Base-by-base conservation (phyloP, 23 tunicate genomes). In the Ciona savignyi region DNA sequence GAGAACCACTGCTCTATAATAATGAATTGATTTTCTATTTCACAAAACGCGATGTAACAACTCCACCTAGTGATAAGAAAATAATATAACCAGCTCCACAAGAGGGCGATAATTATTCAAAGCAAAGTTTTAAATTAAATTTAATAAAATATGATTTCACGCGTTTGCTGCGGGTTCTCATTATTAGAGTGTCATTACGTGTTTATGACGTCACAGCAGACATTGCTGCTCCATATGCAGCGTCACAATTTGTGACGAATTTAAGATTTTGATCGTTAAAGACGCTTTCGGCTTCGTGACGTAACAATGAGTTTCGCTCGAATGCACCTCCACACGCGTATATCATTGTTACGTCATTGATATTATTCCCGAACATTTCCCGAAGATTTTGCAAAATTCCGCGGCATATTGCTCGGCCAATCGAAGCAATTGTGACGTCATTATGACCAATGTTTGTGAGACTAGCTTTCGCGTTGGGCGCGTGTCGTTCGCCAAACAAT, bases 181-280 rank as follows among this genome's bases (percentile, higher is more conserved):
- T n/a, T n/a, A n/a, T n/a, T n/a, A n/a, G n/a, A n/a, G n/a, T n/a
- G n/a, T n/a, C n/a, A n/a, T n/a, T n/a, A n/a, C n/a, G n/a, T n/a
- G 56, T 6, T 42, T 42, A 42, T 42, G 56, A 42, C 9, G 56
- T 42, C 9, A 42, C 56, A 42, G 56, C 56, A 0, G 81, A 64
- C 56, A 87, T 42, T 2, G 85, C 84, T 2, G 89, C 96, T 27
- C 96, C 96, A 70, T 66, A 83, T 33, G 96, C 96, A 2, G 89
- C 89, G 31, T 89, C 96, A 1, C 67, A 66, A 32, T 70, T 62
- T 4, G 28, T 51, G 35, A 34, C 74, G 34, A 89, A 83, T 1
- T 85, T 63, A 1, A 89, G 35, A 26, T n/a, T 42, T 22, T 67
- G 70, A 60, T 73, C 79, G 3, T 24, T 29, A 60, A 78, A 85